phyloP scores from a whole-genome alignment of 2,797 vertebrate species.

The Enteromius trimaculatus region DNA sequence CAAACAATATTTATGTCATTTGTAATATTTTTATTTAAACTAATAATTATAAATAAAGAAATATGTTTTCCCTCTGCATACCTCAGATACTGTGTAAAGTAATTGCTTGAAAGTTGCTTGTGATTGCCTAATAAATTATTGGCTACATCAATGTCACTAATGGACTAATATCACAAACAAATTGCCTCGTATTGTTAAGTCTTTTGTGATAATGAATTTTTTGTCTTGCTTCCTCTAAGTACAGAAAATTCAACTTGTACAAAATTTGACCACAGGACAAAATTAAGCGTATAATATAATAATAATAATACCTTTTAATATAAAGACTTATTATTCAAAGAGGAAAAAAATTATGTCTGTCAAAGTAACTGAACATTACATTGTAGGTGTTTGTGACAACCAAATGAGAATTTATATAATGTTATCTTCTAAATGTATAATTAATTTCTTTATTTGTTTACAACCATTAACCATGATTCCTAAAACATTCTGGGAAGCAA shows the following conservation, averaged over 20 bases:
- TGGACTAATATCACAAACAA: background rate
- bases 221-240: too few relatives aligned
- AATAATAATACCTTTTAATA: background rate
- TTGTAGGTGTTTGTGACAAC: background rate
- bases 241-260: background rate
- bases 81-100: background rate
- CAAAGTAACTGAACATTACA: background rate
- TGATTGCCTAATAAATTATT: background rate
- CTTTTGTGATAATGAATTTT: too few relatives aligned
- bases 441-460: background rate
- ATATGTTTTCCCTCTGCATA: background rate
- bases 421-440: background rate
- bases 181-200: background rate
- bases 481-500: background rate
- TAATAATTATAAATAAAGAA: conserved; percentile 36
- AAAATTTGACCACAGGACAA: background rate
- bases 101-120: background rate
- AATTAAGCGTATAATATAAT: background rate
- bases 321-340: background rate
- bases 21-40: conserved; percentile 59
- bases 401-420: too few relatives aligned
- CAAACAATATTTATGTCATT: conserved; percentile 48
- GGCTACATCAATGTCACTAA: background rate
- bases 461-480: background rate
- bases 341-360: background rate